Evolutionary conservation across 2,888 invertebrate genomes (phyloP).

Genomic region (Drosophila sordidula): DNA sequence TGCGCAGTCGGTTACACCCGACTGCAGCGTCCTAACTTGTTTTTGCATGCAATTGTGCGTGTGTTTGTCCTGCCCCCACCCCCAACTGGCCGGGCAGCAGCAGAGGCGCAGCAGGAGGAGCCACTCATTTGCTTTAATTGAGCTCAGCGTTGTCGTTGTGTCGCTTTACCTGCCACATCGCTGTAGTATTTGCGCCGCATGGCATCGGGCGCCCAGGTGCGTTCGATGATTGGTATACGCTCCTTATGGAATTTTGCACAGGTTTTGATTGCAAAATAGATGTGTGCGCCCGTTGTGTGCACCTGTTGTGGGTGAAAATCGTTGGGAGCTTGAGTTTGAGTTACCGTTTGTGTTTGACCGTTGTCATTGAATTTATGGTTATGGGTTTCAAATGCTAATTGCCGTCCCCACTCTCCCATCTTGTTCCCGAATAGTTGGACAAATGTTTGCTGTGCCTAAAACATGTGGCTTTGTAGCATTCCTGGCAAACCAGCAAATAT

Average conservation of each 20-base stretch:
- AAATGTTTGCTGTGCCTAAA: conserved; percentile 20
- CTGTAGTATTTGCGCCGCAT: conserved; percentile 92
- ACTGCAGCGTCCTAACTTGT: neutral
- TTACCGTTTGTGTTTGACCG: conserved; percentile 38
- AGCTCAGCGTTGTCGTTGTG: conserved; percentile 58
- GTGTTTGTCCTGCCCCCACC: conserved; percentile 8
- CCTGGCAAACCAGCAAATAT: neutral
- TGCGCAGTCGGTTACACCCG: neutral
- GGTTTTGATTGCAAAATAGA: conserved; percentile 94
- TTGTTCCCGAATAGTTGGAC: neutral
- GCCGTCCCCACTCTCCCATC: conserved; percentile 21
- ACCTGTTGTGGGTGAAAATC: conserved; percentile 52
- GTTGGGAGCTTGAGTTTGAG: conserved; percentile 16
- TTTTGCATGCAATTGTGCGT: conserved; percentile 40
- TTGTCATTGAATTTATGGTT: conserved; percentile 66
- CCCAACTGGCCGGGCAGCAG: neutral
- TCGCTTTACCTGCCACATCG: conserved; percentile 88
- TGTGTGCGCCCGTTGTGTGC: conserved; percentile 65
- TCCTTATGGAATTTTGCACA: conserved; percentile 93
- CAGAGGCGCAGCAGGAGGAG: conserved; percentile 7
- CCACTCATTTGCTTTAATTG: conserved; percentile 69
- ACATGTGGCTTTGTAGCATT: neutral
- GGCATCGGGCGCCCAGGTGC: conserved; percentile 93
- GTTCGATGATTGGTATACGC: conserved; percentile 91
- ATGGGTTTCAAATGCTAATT: conserved; percentile 69